Evolutionary conservation across 2,113 vertebrate species (phyloP).

Genomic region (Corapipo altera): DNA sequence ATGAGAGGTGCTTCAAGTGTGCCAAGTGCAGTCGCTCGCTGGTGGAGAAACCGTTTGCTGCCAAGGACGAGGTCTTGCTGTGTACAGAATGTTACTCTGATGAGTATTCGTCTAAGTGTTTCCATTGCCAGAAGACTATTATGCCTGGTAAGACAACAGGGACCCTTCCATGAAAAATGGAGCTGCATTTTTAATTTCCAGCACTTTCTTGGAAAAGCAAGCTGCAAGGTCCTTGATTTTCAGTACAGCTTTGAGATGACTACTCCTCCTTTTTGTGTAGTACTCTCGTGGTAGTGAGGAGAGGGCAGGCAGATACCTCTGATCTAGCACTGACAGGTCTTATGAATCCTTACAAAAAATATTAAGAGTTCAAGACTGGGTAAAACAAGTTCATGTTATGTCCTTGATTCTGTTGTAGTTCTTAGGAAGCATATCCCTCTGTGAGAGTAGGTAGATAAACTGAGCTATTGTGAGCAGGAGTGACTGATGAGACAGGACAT

Average conservation of each 20-base stretch:
- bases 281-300: not conserved
- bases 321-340: not conserved
- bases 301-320: not conserved
- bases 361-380: not conserved
- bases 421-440: accelerated
- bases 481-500: not conserved
- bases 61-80: conserved; percentile 78
- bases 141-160: conserved; percentile 78
- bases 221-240: not conserved
- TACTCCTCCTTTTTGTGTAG: not conserved
- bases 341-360: not conserved
- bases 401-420: not conserved
- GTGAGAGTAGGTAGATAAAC: not conserved
- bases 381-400: not conserved
- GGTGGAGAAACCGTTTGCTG: conserved; percentile 81
- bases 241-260: not conserved
- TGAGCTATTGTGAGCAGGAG: not conserved
- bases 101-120: conserved; percentile 80
- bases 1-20: conserved; percentile 79
- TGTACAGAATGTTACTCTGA: conserved; percentile 80
- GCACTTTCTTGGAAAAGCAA: not conserved
- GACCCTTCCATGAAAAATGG: not conserved
- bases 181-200: not conserved
- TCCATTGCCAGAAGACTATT: conserved; percentile 80
- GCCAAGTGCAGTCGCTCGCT: conserved; percentile 74